These are phyloP conservation scores for Vanessa tameamea DNA, from an alignment of 1,140 invertebrate species.

Conservation along the genomic window DNA sequence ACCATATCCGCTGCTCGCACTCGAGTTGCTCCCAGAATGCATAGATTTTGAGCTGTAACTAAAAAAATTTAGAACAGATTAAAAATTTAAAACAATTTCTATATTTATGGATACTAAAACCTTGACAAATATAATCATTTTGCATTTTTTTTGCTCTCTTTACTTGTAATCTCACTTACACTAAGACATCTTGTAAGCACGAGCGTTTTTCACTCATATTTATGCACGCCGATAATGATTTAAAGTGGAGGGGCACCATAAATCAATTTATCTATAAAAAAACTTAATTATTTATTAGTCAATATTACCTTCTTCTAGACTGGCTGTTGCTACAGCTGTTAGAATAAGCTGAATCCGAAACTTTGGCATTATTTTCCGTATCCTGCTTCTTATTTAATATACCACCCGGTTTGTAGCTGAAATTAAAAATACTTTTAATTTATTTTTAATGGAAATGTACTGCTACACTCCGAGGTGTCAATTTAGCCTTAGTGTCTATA, in stretches of 20 bases:
- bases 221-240: background rate
- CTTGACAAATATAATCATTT: too few species aligned
- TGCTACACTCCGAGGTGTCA: too few species aligned
- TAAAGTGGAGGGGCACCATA: too few species aligned
- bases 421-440: background rate
- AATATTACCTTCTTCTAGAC: conserved; percentile 85
- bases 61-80: conserved; percentile 57
- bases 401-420: background rate
- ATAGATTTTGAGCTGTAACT: conserved; percentile 89
- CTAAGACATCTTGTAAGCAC: too few species aligned
- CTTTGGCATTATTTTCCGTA: conserved; percentile 79
- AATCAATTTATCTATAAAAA: too few species aligned
- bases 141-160: too few species aligned
- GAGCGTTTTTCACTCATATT: background rate
- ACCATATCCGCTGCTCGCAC: conserved; percentile 89
- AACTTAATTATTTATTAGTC: too few species aligned
- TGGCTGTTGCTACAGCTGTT: conserved; percentile 89
- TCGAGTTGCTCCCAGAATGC: conserved; percentile 87
- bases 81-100: background rate
- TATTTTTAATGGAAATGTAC: background rate
- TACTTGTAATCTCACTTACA: too few species aligned
- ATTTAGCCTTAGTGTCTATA: too few species aligned
- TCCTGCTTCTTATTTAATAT: background rate
- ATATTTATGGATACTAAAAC: background rate
- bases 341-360: conserved; percentile 89